Evolutionary conservation across 2,797 vertebrate genomes (phyloP), one percentile per base, ranked within the genome.

Genomic region (Chlorospingus semifuscus): DNA sequence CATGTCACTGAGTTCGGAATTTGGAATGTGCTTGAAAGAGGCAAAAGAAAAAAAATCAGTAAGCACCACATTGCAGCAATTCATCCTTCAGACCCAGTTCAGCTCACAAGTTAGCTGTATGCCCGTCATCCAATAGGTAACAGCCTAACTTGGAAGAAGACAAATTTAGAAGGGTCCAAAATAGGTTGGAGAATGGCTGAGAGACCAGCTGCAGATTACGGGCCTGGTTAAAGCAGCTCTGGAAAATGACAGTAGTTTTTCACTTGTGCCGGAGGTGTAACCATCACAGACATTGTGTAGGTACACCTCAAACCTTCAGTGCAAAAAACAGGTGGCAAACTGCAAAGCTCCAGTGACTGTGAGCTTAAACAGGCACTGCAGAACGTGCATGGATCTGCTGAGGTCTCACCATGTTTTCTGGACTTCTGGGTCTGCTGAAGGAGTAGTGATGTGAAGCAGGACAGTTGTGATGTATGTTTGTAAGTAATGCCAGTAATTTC

Each of bases 201-300:
- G n/a, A 79, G 5, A 55, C 1, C 11, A 53, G 6, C 14, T 37
- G 5, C 26, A 72, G 17, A 19, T 20, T 65, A 32, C 8, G 7
- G 24, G 20, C 7, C 6, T 41, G 3, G 4, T 60, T 68, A 24
- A 79, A 72, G 36, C 8, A 61, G 5, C 13, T 30, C 30, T 39
- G 26, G 21, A 39, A 55, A 18, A 57, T 39, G 17, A 32, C 9
- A n/a, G 4, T 24, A n/a, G 3, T 30, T 66, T 91, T n/a, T 4
- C 42, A 4, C 10, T 75, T 41, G 17, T 76, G 27, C 9, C 39
- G 30, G 32, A 53, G 29, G 3, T 71, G 15, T 60, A 34, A 52
- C 26, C 0, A 0, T 46, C 29, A 23, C 27, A 64, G 4, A 11
- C 8, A 21, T 41, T 29, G 23, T 9, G 9, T 1, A 1, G 6